These are phyloP conservation scores for Huso huso DNA, from an alignment of 2,797 vertebrate species.

Conservation along the genomic window DNA sequence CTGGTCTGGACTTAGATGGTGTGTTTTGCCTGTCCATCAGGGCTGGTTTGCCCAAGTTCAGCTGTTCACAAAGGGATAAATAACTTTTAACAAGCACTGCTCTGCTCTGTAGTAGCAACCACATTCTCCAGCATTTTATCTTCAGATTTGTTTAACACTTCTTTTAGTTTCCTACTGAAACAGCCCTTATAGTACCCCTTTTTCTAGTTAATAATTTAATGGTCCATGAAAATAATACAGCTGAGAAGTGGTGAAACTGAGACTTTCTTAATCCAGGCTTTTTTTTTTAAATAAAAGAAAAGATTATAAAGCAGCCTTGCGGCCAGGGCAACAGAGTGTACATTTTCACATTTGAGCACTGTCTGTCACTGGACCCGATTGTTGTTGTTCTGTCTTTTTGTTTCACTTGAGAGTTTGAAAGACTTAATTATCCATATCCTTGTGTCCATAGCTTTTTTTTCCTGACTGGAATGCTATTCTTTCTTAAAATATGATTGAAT, in stretches of 20 bases:
- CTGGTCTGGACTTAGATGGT: conserved; percentile 37
- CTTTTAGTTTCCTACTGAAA: conserved; percentile 29
- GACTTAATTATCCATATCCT: too few relatives aligned
- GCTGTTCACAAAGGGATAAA: conserved; percentile 16
- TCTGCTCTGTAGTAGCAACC: conserved; percentile 30
- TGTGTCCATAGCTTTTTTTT: too few relatives aligned
- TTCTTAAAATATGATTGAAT: too few relatives aligned
- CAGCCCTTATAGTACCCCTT: conserved; percentile 27
- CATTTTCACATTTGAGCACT: too few relatives aligned
- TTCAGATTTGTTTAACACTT: conserved; percentile 33
- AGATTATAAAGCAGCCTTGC: too few relatives aligned
- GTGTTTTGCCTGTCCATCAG: conserved; percentile 31
- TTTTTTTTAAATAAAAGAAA: too few relatives aligned
- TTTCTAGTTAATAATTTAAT: conserved; percentile 37
- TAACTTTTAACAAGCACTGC: conserved; percentile 28
- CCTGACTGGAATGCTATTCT: too few relatives aligned
- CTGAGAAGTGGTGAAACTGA: conserved; percentile 25
- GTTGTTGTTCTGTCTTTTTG: too few relatives aligned
- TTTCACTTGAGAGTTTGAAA: too few relatives aligned
- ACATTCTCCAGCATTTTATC: conserved; percentile 35
- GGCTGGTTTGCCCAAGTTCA: conserved; percentile 18
- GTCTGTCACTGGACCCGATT: too few relatives aligned
- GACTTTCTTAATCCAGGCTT: conserved; percentile 16
- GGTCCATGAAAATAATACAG: conserved; percentile 32
- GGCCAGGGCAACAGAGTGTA: too few relatives aligned